Percentiles rank a stretch among this genome's conserved stretches.
These are phyloP conservation scores for Kuschelorhynchus macadamiae DNA, from an alignment of 2,888 invertebrate species.

Conservation along the genomic window DNA sequence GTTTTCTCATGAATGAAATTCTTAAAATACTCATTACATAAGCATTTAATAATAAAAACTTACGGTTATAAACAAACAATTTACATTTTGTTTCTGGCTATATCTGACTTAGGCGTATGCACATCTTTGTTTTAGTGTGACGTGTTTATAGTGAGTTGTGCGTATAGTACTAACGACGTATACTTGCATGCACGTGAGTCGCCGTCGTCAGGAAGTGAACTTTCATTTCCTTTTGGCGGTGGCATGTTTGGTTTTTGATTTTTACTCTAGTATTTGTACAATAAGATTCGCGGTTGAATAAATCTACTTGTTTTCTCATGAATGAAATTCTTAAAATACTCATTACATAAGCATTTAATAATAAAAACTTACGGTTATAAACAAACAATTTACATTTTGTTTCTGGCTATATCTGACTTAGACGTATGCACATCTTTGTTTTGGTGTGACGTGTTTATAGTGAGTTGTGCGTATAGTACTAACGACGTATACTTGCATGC, in stretches of 20 bases:
- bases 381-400: constrained; percentile 2
- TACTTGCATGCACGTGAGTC: too few species aligned
- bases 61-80: constrained; percentile 5
- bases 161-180: too few species aligned
- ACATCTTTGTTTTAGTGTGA: neutral
- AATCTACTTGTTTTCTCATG: constrained; percentile 2
- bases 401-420: constrained; percentile 12
- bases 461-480: too few species aligned
- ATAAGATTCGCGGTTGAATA: neutral
- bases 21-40: constrained; percentile 5
- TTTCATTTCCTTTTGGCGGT: too few species aligned
- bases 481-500: too few species aligned
- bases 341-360: constrained; percentile 7
- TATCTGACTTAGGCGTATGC: neutral
- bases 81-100: constrained; percentile 2
- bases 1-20: constrained; percentile 9
- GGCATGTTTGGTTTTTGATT: too few species aligned
- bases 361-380: constrained; percentile 2
- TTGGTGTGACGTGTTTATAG: neutral
- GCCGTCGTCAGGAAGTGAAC: too few species aligned
- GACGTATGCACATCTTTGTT: neutral
- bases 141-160: too few species aligned
- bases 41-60: constrained; percentile 10
- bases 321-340: constrained; percentile 11
- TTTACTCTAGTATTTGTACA: too few species aligned